phyloP scores from a whole-genome alignment of 2,113 vertebrate genomes.

The Diadophis punctatus region DNA sequence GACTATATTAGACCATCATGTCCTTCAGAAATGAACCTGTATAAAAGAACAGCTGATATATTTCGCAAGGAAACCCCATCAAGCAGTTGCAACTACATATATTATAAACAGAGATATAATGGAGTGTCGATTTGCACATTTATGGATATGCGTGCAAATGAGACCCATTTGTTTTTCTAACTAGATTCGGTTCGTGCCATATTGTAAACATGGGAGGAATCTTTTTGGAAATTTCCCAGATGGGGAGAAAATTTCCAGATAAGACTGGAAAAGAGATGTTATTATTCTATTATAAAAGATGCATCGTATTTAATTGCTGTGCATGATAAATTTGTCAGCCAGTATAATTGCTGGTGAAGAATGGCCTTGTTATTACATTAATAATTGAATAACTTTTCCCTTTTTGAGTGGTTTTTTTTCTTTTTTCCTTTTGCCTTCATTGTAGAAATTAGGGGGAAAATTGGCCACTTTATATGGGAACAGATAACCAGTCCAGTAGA shows the following conservation, averaged over 20 bases:
- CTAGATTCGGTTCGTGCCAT: not conserved
- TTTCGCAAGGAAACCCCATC: not conserved
- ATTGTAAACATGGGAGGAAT: not conserved
- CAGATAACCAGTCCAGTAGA: constrained; percentile 25
- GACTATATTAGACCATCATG: no score
- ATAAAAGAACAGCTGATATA: not conserved
- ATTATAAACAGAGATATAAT: not conserved
- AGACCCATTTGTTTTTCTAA: not conserved
- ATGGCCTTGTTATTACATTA: not conserved
- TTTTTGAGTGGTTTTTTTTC: not conserved
- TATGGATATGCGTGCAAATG: not conserved
- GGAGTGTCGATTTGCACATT: not conserved
- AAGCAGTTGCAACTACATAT: not conserved
- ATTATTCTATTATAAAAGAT: not conserved
- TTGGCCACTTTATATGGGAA: constrained; percentile 76
- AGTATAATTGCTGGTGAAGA: not conserved
- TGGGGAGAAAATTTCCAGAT: not conserved
- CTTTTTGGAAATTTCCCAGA: not conserved
- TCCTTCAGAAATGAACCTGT: not conserved
- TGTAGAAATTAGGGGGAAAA: constrained; percentile 73
- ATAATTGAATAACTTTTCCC: not conserved
- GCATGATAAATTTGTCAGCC: not conserved
- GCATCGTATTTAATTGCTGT: not conserved
- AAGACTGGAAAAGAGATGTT: not conserved
- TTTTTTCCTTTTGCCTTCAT: not conserved